phyloP scores from a whole-genome alignment of 2,113 vertebrate genomes.

The Heterochromis multidens region DNA sequence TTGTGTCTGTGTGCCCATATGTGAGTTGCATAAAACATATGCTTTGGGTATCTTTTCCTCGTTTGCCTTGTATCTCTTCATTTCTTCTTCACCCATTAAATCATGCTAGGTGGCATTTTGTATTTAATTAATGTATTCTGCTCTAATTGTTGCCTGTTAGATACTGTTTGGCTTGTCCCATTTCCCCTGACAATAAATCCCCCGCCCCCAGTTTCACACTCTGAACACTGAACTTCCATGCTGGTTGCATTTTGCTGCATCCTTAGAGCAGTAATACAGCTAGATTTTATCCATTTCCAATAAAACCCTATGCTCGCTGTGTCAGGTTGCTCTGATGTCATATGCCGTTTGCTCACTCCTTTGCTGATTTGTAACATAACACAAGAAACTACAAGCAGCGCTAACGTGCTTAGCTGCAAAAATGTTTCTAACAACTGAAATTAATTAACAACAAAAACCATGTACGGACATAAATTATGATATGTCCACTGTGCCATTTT shows the following conservation, averaged over 20 bases:
- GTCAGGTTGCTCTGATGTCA: conserved; percentile 49
- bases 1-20: background rate
- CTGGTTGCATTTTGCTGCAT: conserved; percentile 27
- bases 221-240: conserved; percentile 4
- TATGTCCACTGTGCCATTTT: conserved; percentile 11
- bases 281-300: conserved; percentile 31
- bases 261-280: background rate
- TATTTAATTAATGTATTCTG: conserved; percentile 20
- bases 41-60: background rate
- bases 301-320: conserved; percentile 10
- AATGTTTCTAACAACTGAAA: conserved; percentile 31
- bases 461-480: conserved; percentile 20
- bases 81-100: background rate
- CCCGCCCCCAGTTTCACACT: background rate
- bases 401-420: background rate
- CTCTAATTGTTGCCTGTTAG: conserved; percentile 32
- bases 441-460: conserved; percentile 28
- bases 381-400: conserved; percentile 10
- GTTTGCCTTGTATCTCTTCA: background rate
- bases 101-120: background rate
- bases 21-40: conserved; percentile 8
- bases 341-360: background rate
- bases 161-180: conserved; percentile 14
- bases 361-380: background rate
- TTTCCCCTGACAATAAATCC: conserved; percentile 24